Conservation (phyloP, 2,888 invertebrate genomes). For the Pandemis corylana region DNA sequence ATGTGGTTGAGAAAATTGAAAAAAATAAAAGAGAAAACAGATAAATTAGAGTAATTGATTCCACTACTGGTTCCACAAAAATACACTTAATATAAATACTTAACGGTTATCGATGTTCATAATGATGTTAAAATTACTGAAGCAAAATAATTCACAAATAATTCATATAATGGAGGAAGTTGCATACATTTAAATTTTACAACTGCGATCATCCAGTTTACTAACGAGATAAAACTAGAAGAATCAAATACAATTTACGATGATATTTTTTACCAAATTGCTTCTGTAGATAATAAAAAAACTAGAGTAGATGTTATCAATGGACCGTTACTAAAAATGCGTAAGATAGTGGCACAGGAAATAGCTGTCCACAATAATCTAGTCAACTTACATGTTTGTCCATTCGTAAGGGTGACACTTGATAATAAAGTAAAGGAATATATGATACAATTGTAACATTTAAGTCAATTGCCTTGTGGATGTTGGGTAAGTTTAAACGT, state of each 20-base stretch:
- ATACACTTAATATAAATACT: background rate
- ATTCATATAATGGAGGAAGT: background rate
- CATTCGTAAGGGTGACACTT: slow-evolving; percentile 6
- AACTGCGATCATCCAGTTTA: background rate
- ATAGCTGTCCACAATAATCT: slow-evolving; percentile 77
- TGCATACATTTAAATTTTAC: background rate
- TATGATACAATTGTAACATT: background rate
- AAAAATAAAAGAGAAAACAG: background rate
- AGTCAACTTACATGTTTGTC: slow-evolving; percentile 51
- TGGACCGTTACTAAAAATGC: slow-evolving; percentile 62
- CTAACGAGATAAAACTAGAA: background rate
- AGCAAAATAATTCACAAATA: background rate
- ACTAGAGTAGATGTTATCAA: slow-evolving; percentile 29
- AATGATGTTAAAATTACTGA: background rate
- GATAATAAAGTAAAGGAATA: slow-evolving; percentile 1
- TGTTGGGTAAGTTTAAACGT: background rate
- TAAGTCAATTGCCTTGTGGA: background rate
- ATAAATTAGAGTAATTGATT: background rate
- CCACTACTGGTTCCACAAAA: background rate
- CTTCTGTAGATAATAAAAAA: slow-evolving; percentile 2
- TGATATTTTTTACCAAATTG: background rate
- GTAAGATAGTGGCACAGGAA: slow-evolving; percentile 75
- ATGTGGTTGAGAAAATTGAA: background rate
- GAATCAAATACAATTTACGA: slow-evolving; percentile 10
- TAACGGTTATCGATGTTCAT: background rate